Evolutionary conservation across 2,888 invertebrate genomes (phyloP).

Genomic region (Penaeus monodon): DNA sequence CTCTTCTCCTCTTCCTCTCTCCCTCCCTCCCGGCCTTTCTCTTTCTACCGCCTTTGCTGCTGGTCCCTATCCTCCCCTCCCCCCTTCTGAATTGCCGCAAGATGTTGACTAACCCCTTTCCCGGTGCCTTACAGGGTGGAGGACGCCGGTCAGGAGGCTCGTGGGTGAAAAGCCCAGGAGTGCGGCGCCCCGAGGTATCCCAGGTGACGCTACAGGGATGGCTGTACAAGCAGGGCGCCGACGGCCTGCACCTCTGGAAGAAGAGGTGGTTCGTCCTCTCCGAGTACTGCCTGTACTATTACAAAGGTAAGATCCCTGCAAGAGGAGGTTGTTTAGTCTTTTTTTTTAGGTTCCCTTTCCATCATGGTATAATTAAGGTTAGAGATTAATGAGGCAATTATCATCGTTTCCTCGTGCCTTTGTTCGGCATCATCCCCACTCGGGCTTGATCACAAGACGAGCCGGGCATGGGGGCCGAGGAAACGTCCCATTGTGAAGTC

Average conservation of each 20-base stretch:
- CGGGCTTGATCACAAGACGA: no score
- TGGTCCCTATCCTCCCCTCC: no score
- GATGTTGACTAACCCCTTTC: neutral
- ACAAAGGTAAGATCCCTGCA: constrained; percentile 80
- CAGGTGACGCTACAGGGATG: constrained; percentile 82
- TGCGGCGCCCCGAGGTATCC: constrained; percentile 31
- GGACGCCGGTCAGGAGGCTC: constrained; percentile 45
- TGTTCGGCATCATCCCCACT: no score
- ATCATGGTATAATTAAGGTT: no score
- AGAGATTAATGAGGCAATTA: no score
- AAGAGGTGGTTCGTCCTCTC: constrained; percentile 94
- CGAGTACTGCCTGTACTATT: constrained; percentile 93
- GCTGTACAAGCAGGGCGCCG: constrained; percentile 92
- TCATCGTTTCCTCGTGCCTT: no score
- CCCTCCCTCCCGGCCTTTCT: neutral
- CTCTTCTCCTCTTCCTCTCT: neutral
- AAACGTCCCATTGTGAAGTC: no score
- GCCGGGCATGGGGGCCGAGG: no score
- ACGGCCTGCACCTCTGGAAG: constrained; percentile 93
- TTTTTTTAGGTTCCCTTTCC: neutral
- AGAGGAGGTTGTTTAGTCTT: neutral
- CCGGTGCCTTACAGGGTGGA: constrained; percentile 14
- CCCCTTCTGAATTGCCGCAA: neutral
- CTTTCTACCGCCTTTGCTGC: neutral
- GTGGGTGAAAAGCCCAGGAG: constrained; percentile 44